Evolutionary conservation across 2,888 invertebrate genomes (phyloP), one percentile per base, ranked within the genome.

Genomic region (Xylophagus ater): DNA sequence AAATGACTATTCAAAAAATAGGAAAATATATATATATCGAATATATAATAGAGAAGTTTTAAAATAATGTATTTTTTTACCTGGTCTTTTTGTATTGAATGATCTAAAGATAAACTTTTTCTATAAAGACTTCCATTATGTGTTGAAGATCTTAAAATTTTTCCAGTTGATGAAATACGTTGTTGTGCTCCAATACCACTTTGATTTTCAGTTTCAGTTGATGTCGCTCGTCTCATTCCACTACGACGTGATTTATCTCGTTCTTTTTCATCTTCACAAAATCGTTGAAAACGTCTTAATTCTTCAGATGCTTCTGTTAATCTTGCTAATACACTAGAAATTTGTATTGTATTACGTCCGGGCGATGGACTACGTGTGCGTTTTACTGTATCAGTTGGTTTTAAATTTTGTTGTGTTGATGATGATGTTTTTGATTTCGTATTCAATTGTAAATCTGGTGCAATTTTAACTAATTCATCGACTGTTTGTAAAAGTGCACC

Each of bases 391-490:
- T 63, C 62, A n/a, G n/a, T n/a, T 6, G 64, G 62, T 2, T 57
- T 54, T 23, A 65, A 45, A 2, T 52, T 54, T 19, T 50, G 50
- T 29, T 15, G 28, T 17, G 18, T 12, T n/a, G 49, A 36, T n/a
- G 43, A 12, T 4, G 47, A 37, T 13, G 38, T 40, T 12, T 40
- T 62, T 60, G 48, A 60, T 63, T 49, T 60, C 12, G 48, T 44
- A 1, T 51, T 53, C n/a, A 56, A 63, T 41, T 70, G 70, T 36
- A 82, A 54, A 42, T 84, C 83, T 1, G 85, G 85, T 38, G 81
- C 81, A 45, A 83, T 71, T 57, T 80, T 79, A 58, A 83, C 78
- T 28, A 87, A 65, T 51, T 82, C 81, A 45, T 87, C 86, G 30
- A 87, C 80, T 44, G 84, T 81, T 56, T 85, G 81, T 42, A 87